These are phyloP conservation scores for Dryomyza anilis DNA, from an alignment of 2,888 invertebrate species.

Conservation along the genomic window DNA sequence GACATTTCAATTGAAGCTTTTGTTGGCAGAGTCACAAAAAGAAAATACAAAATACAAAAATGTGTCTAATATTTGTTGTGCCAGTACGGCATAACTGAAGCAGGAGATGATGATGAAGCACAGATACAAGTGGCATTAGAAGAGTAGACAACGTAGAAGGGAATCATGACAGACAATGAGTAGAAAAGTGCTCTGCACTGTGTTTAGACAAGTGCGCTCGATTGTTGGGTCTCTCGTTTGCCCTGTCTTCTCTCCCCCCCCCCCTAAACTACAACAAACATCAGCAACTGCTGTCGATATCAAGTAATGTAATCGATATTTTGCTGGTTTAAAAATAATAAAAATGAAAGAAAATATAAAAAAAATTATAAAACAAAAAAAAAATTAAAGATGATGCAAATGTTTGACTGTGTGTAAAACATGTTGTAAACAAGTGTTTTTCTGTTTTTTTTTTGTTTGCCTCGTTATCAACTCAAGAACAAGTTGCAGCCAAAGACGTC, in stretches of 20 bases:
- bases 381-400: background rate
- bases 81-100: background rate
- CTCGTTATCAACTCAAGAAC: background rate
- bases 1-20: constrained; percentile 24
- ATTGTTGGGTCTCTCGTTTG: background rate
- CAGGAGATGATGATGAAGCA: background rate
- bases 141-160: background rate
- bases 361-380: background rate
- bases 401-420: background rate
- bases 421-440: constrained; percentile 19
- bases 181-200: background rate
- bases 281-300: background rate
- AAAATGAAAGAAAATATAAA: background rate
- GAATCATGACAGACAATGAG: background rate
- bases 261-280: background rate
- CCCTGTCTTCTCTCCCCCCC: background rate
- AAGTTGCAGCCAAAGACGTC: background rate
- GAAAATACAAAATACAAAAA: constrained; percentile 15
- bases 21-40: constrained; percentile 6
- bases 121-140: background rate
- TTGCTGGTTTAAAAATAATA: background rate
- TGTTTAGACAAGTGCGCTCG: constrained; percentile 12
- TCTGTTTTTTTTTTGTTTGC: background rate
- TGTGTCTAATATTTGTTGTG: constrained; percentile 6
- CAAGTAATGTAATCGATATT: constrained; percentile 14